Conservation (phyloP, 92 coral and sea anemone genomes). For the Umimayanthus kanabou region DNA sequence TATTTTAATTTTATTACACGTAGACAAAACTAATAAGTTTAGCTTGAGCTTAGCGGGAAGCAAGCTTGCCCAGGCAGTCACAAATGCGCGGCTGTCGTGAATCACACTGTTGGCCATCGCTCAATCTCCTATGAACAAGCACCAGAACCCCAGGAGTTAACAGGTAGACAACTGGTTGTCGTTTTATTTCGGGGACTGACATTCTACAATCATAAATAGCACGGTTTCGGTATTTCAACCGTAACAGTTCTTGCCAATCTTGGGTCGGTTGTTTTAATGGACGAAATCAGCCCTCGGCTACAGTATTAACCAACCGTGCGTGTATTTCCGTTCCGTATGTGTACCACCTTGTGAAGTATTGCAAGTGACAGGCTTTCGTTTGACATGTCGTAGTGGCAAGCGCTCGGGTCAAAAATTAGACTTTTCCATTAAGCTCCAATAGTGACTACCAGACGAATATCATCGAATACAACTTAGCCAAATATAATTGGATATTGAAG, state of each 20-base stretch:
- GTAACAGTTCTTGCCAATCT: background rate
- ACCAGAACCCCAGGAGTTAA: background rate
- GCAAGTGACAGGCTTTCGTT: too few species aligned
- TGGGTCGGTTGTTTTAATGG: constrained; percentile 6
- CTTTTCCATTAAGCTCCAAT: too few species aligned
- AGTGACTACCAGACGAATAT: too few species aligned
- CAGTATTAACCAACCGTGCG: constrained; percentile 26
- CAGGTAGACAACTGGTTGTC: constrained; percentile 26
- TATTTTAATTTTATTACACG: constrained; percentile 2
- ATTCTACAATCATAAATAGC: background rate
- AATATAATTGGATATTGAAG: too few species aligned
- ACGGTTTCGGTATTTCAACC: constrained; percentile 7
- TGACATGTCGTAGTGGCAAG: background rate
- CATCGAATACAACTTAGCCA: too few species aligned
- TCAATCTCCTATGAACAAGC: background rate
- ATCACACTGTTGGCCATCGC: background rate
- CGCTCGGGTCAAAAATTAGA: too few species aligned
- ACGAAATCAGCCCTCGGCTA: constrained; percentile 20
- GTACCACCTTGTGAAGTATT: background rate
- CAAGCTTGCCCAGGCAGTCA: background rate
- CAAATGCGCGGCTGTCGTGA: background rate
- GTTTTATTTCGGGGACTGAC: background rate
- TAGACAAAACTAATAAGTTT: constrained; percentile 1
- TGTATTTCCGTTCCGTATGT: constrained; percentile 3
- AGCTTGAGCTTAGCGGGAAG: constrained; percentile 33